Base-by-base conservation (phyloP, 2,113 vertebrate species). In the Protobothrops mucrosquamatus region DNA sequence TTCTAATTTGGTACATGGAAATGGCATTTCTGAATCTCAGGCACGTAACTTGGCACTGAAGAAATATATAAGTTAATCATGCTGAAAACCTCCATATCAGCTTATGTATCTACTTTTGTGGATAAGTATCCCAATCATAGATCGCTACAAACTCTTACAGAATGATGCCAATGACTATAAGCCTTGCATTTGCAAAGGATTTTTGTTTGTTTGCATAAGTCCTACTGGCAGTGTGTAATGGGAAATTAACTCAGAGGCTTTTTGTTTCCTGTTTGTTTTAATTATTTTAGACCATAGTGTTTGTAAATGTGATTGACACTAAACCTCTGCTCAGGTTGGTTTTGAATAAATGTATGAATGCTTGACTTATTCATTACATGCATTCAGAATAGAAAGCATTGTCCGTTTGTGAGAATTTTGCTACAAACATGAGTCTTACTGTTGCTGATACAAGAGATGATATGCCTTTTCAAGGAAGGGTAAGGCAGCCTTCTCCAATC, bases 261-360 rank as follows among this genome's bases (percentile, higher is more conserved):
- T 94, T 96, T 96, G 85, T 92, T 92, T 0, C 93, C 89, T 96
- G 93, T 96, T 97, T 97, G 96, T 96, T 97, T 97, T 96, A 95
- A 97, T 97, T 97, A 96, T 96, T 96, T 94, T 93, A 91, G 93
- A 94, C 81, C 88, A 88, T 57, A 91, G 64, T 96, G 96, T 97
- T 96, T 96, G 95, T 95, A 96, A 97, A 96, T 97, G 96, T 94
- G 97, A 97, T 97, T 2, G 92, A 96, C 96, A 95, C 94, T 96
- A 97, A 97, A 96, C 81, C 95, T 94, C 95, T 96, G 95, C 96
- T 95, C 95, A 95, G 94, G 94, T 87, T 96, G 93, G 92, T 34
- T 96, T 96, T 95, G 95, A 96, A 96, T 96, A 96, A 96, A 95
- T 93, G 92, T 88, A 94, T 93, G 59, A n/a, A 96, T 94, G 95